These are phyloP conservation scores for Neodiprion lecontei DNA, from an alignment of 1,140 invertebrate genomes.

Conservation along the genomic window DNA sequence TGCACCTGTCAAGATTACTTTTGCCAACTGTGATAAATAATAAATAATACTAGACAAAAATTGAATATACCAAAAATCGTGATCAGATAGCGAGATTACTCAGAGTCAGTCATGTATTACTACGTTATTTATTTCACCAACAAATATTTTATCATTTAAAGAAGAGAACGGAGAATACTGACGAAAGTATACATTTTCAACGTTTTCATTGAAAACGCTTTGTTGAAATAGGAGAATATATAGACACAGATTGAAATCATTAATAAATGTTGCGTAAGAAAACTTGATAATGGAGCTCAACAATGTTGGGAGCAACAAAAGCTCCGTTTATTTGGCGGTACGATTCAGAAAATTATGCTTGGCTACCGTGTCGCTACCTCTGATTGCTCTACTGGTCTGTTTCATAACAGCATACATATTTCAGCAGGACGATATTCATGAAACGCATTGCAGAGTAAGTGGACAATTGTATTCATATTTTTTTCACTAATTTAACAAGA, in stretches of 20 bases:
- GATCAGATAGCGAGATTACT: too few relatives aligned
- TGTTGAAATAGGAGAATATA: slow-evolving; percentile 27
- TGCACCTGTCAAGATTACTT: slow-evolving; percentile 12
- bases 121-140: not conserved
- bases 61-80: too few relatives aligned
- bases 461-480: not conserved
- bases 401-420: slow-evolving; percentile 87
- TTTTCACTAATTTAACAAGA: too few relatives aligned
- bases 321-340: slow-evolving; percentile 60
- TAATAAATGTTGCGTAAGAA: slow-evolving; percentile 27
- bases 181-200: slow-evolving; percentile 31
- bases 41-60: not conserved
- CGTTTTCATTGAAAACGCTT: slow-evolving; percentile 31
- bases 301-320: slow-evolving; percentile 51
- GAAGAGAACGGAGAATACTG: slow-evolving; percentile 28
- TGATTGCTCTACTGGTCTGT: slow-evolving; percentile 82
- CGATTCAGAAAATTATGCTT: slow-evolving; percentile 76
- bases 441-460: slow-evolving; percentile 89
- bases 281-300: slow-evolving; percentile 54
- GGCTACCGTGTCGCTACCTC: slow-evolving; percentile 80
- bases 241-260: slow-evolving; percentile 34
- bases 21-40: slow-evolving; percentile 13
- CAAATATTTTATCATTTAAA: slow-evolving; percentile 6
- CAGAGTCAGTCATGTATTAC: not conserved
- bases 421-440: slow-evolving; percentile 89